Conservation (phyloP, 2,888 invertebrate genomes). For the Alsophila aescularia region DNA sequence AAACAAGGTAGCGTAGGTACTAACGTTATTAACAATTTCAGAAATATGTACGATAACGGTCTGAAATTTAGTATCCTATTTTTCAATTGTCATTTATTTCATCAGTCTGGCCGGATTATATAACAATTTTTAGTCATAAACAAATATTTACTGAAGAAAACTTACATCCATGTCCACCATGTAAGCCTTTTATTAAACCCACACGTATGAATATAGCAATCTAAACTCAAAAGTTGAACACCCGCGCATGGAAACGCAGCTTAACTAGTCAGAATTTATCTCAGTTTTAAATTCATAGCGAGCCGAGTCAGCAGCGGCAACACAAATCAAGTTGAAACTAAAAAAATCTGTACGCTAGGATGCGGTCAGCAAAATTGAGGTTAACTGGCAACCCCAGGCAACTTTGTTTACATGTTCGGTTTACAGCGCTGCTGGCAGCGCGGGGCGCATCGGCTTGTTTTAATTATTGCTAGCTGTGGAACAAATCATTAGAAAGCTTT, state of each 20-base stretch:
- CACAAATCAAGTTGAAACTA: conserved; percentile 63
- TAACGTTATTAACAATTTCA: too few relatives aligned
- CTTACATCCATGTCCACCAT: too few relatives aligned
- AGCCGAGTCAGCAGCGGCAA: conserved; percentile 52
- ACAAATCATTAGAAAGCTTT: conserved; percentile 46
- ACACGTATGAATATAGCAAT: not conserved
- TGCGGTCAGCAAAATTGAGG: conserved; percentile 61
- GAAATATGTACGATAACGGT: too few relatives aligned
- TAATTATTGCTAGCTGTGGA: conserved; percentile 50
- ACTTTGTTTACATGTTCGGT: conserved; percentile 68
- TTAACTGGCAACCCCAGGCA: conserved; percentile 52
- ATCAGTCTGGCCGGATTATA: too few relatives aligned
- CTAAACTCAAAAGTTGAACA: conserved; percentile 15
- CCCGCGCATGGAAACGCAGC: conserved; percentile 6
- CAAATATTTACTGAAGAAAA: too few relatives aligned
- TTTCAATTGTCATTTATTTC: too few relatives aligned
- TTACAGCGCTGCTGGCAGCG: conserved; percentile 45
- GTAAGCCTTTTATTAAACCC: too few relatives aligned
- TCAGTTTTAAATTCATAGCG: conserved; percentile 46
- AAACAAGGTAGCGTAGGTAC: too few relatives aligned
- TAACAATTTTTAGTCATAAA: too few relatives aligned
- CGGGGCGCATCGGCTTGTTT: conserved; percentile 50
- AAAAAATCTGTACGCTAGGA: conserved; percentile 56
- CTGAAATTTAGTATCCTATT: too few relatives aligned
- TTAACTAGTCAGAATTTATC: conserved; percentile 27